These are phyloP conservation scores for Cherax quadricarinatus DNA, from an alignment of 1,140 invertebrate genomes.

Conservation along the genomic window DNA sequence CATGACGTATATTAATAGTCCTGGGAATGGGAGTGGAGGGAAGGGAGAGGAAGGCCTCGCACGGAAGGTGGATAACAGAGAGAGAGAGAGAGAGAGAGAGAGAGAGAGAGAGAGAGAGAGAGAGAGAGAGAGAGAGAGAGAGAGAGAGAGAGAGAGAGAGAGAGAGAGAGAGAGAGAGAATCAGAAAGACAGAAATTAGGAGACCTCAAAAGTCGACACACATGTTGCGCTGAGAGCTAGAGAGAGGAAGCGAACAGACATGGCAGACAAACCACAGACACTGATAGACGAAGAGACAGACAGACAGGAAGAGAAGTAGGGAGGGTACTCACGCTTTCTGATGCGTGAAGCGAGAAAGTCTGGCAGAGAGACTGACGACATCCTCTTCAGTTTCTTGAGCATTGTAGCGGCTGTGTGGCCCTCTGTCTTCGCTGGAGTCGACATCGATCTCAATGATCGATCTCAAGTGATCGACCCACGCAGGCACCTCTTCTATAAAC, in stretches of 20 bases:
- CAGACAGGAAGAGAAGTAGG: neutral
- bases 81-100: neutral
- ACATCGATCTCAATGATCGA: too few species aligned
- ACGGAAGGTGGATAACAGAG: neutral
- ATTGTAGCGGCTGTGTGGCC: conserved; percentile 7
- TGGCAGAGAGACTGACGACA: conserved; percentile 54
- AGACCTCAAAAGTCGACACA: neutral
- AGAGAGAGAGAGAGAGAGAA: neutral
- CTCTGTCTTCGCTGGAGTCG: neutral
- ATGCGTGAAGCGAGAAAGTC: conserved; percentile 34
- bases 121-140: neutral
- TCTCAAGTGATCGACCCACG: too few species aligned
- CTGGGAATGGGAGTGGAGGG: neutral
- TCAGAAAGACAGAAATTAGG: neutral
- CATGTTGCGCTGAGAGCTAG: neutral
- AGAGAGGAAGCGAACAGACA: conserved; percentile 10
- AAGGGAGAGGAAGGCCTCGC: neutral
- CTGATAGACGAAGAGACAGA: neutral
- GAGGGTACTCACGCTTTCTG: conserved; percentile 45
- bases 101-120: neutral
- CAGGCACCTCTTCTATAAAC: too few species aligned
- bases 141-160: neutral
- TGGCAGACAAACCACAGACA: too few species aligned
- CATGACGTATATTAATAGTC: neutral
- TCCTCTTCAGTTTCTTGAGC: conserved; percentile 64